phyloP scores from a whole-genome alignment of 1,140 invertebrate genomes.

The Ceratoteleas bidentatus region DNA sequence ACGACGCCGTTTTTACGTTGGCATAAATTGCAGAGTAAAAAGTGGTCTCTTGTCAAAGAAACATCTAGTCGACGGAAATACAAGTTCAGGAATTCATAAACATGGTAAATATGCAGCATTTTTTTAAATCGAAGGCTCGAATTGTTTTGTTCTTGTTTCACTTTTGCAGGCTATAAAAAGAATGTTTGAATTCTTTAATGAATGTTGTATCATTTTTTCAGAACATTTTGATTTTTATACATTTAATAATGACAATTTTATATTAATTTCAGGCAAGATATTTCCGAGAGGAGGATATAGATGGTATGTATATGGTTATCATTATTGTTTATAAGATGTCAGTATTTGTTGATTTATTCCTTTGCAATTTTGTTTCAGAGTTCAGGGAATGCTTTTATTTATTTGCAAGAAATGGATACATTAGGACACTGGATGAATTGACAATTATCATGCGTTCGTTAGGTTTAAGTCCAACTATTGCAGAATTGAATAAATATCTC shows the following conservation, averaged over 20 bases:
- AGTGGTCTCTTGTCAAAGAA: too few relatives aligned
- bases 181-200: too few relatives aligned
- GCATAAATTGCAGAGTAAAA: neutral
- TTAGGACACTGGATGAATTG: conserved; percentile 93
- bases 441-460: conserved; percentile 96
- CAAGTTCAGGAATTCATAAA: too few relatives aligned
- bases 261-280: conserved; percentile 85
- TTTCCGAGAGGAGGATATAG: conserved; percentile 92
- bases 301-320: conserved; percentile 83
- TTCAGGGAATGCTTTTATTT: conserved; percentile 97
- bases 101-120: too few relatives aligned
- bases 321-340: conserved; percentile 16
- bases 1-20: neutral
- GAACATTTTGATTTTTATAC: neutral
- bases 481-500: conserved; percentile 92
- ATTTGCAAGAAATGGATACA: conserved; percentile 93
- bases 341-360: neutral
- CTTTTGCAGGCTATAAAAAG: too few relatives aligned
- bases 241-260: conserved; percentile 13
- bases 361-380: too few relatives aligned
- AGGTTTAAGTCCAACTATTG: conserved; percentile 95
- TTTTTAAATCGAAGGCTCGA: too few relatives aligned
- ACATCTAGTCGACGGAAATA: too few relatives aligned
- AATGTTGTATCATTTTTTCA: neutral
- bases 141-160: too few relatives aligned